Evolutionary conservation across 2,888 invertebrate species (phyloP), one percentile per base, ranked within the genome.

Genomic region (Volucella bombylans): DNA sequence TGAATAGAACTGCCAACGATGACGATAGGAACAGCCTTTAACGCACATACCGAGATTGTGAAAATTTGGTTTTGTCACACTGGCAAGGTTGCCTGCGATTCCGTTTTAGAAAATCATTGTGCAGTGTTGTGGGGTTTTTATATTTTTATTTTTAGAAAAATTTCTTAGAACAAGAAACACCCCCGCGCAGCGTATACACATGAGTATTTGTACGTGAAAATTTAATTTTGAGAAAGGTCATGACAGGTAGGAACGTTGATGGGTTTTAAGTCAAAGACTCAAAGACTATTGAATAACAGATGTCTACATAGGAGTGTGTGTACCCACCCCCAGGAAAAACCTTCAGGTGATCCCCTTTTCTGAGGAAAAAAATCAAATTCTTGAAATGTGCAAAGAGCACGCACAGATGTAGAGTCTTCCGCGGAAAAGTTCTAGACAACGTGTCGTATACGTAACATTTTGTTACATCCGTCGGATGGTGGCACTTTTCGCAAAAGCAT

Each of bases 361-460:
- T 45, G 8, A 31, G n/a, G 14, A 18, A 10, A 31, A 10, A 1
- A 31, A 31, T 47, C 8, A 47, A 47, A 31, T 12, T 3, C 14
- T 12, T 64, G n/a, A 10, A 43, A 31, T 8, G 39, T 15, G 39
- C 39, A 39, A 18, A 8, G 50, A 39, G 47, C 43, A 67, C 54
- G 67, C 59, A 50, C 50, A 3, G 8, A 23, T 23, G 23, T 23
- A 23, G 23, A 59, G 41, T 15, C 11, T 41, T 43, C 18, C 12
- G 9, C 41, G 41, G 2, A 23, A 23, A 57, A 23, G 15, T 47
- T 64, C 9, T 38, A 10, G 18, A 14, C 14, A 4, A 12, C 54
- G n/a, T 8, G 72, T 78, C 78, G 82, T 78, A 73, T 82, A 50
- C 82, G 72, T 73, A 64, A 78, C 45, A 50, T 78, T 73, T 57